Evolutionary conservation across 2,888 invertebrate genomes (phyloP).

Genomic region (Cataglyphis livida): DNA sequence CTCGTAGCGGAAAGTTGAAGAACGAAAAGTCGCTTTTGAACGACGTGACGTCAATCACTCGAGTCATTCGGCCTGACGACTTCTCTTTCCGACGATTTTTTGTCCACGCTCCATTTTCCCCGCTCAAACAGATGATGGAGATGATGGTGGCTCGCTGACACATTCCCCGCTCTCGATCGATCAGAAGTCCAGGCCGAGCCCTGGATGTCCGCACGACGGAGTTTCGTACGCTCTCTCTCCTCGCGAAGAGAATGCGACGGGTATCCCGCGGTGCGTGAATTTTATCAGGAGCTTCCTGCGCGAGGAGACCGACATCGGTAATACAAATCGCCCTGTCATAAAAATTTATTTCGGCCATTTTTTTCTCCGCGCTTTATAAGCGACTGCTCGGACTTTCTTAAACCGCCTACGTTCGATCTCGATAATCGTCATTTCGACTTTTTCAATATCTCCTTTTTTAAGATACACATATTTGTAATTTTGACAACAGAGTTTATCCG

Average conservation of each 20-base stretch:
- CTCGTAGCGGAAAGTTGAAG: background rate
- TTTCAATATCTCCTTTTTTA: background rate
- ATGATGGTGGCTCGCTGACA: background rate
- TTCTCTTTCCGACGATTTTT: slow-evolving; percentile 55
- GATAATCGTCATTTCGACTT: slow-evolving; percentile 8
- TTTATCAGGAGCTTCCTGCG: slow-evolving; percentile 13
- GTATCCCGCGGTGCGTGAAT: slow-evolving; percentile 26
- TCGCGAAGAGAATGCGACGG: slow-evolving; percentile 6
- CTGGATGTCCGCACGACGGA: background rate
- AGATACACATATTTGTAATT: background rate
- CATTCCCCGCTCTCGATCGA: slow-evolving; percentile 7
- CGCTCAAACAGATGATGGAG: slow-evolving; percentile 2
- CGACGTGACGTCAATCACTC: slow-evolving; percentile 55
- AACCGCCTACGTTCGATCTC: background rate
- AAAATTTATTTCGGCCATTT: slow-evolving; percentile 47
- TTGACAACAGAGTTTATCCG: background rate
- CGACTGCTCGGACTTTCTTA: background rate
- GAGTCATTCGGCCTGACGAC: slow-evolving; percentile 1
- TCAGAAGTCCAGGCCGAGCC: background rate
- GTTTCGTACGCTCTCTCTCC: background rate
- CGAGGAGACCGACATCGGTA: slow-evolving; percentile 7
- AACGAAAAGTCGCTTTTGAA: slow-evolving; percentile 53
- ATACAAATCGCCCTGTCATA: slow-evolving; percentile 33
- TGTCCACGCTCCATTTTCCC: slow-evolving; percentile 31
- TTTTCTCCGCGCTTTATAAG: slow-evolving; percentile 17